Conservation (phyloP, 2,113 vertebrate genomes). For the Reinhardtius hippoglossoides region DNA sequence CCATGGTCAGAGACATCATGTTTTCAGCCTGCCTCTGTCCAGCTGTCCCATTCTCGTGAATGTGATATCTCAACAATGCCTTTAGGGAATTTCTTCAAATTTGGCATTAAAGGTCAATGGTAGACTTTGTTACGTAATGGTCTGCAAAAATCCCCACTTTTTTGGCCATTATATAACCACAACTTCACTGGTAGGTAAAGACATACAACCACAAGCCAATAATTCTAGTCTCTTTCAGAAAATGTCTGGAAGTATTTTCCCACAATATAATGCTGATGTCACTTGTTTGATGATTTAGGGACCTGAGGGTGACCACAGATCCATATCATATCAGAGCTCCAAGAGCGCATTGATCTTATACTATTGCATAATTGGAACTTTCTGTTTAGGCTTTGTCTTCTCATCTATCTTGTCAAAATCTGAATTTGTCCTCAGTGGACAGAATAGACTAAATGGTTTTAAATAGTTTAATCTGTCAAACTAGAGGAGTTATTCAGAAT, state of each 20-base stretch:
- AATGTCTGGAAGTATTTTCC: background rate
- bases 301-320: conserved; percentile 20
- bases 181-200: background rate
- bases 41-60: background rate
- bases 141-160: background rate
- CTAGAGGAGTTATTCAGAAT: conserved; percentile 4
- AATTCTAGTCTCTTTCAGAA: background rate
- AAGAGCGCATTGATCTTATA: conserved; percentile 44
- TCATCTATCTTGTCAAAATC: conserved; percentile 26
- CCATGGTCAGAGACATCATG: background rate
- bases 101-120: background rate
- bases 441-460: conserved; percentile 1
- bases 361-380: conserved; percentile 35
- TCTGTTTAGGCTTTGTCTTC: background rate
- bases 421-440: conserved; percentile 7
- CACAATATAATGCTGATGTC: conserved; percentile 21
- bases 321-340: conserved; percentile 44
- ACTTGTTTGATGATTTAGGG: conserved; percentile 29
- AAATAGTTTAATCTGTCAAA: conserved; percentile 20
- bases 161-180: background rate
- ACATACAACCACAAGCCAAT: background rate
- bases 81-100: background rate
- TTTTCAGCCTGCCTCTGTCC: background rate
- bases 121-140: no score
- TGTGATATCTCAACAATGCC: background rate